These are phyloP conservation scores for Anomalospiza imberbis DNA, from an alignment of 2,797 vertebrate species.

Conservation along the genomic window DNA sequence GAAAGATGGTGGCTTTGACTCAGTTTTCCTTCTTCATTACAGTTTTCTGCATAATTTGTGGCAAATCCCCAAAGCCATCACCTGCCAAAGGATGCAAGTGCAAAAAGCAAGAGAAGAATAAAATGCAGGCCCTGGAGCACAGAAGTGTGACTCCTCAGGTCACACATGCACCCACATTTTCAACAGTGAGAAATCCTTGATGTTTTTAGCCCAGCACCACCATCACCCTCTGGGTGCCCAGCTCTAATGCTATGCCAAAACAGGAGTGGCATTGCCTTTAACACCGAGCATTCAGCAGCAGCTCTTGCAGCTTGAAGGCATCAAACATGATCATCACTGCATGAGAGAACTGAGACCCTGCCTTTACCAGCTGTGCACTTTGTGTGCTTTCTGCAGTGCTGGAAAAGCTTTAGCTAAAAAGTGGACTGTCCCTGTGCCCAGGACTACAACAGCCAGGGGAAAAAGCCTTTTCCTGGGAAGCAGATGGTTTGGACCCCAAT, in stretches of 20 bases:
- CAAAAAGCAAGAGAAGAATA: neutral
- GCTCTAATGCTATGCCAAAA: neutral
- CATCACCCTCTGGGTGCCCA: neutral
- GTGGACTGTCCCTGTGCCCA: neutral
- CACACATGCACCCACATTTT: rapidly evolving
- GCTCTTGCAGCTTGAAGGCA: neutral
- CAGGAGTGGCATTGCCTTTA: rapidly evolving
- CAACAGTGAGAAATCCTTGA: neutral
- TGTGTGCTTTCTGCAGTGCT: neutral
- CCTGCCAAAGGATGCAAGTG: neutral
- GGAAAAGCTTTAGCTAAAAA: neutral
- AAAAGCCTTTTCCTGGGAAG: neutral
- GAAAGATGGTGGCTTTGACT: neutral
- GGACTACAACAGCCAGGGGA: neutral
- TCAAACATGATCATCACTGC: neutral
- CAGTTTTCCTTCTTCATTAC: neutral
- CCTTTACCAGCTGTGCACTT: neutral
- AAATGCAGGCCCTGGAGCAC: neutral
- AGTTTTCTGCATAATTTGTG: neutral
- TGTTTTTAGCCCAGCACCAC: neutral
- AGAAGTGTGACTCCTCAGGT: neutral
- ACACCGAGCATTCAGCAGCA: neutral
- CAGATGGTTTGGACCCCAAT: neutral
- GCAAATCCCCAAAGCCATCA: neutral
- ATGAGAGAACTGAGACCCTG: neutral